Percentiles rank a stretch among this genome's conserved stretches.
Evolutionary conservation across 2,113 vertebrate genomes (phyloP).

Genomic region (Oreochromis aureus): DNA sequence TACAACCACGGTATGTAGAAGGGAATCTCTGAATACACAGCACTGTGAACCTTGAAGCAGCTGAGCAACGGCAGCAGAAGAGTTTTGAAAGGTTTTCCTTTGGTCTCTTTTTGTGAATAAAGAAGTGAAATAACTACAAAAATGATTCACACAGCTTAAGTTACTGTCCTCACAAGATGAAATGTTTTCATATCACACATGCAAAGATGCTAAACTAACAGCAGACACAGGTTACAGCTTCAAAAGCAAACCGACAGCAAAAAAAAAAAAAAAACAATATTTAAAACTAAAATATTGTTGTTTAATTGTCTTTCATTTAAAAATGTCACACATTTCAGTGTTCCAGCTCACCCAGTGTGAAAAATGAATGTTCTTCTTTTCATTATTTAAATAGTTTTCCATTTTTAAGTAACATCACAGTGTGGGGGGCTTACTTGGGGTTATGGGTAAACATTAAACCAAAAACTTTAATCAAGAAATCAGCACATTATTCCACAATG

Average conservation of each 20-base stretch:
- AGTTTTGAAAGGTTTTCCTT: not conserved
- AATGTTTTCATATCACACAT: not conserved
- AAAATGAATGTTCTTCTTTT: not conserved
- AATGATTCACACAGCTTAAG: not conserved
- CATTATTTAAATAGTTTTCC: not conserved
- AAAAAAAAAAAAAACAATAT: not conserved
- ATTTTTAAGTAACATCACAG: not conserved
- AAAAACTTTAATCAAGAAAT: not conserved
- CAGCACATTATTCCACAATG: not conserved
- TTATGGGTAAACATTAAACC: not conserved
- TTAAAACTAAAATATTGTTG: not conserved
- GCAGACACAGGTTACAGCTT: not conserved
- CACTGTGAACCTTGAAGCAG: not conserved
- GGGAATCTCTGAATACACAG: not conserved
- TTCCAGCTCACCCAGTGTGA: not conserved
- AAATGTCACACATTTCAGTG: not conserved
- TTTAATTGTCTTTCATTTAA: not conserved
- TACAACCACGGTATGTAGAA: not conserved
- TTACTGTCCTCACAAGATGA: not conserved
- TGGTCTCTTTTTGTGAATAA: not conserved
- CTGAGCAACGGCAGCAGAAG: not conserved
- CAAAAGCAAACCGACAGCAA: not conserved
- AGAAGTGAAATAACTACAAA: not conserved
- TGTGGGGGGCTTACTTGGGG: rapidly evolving
- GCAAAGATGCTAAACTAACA: not conserved